Evolutionary conservation across 2,113 vertebrate genomes (phyloP), one percentile per base, ranked within the genome.

Genomic region (Spermophilus dauricus): DNA sequence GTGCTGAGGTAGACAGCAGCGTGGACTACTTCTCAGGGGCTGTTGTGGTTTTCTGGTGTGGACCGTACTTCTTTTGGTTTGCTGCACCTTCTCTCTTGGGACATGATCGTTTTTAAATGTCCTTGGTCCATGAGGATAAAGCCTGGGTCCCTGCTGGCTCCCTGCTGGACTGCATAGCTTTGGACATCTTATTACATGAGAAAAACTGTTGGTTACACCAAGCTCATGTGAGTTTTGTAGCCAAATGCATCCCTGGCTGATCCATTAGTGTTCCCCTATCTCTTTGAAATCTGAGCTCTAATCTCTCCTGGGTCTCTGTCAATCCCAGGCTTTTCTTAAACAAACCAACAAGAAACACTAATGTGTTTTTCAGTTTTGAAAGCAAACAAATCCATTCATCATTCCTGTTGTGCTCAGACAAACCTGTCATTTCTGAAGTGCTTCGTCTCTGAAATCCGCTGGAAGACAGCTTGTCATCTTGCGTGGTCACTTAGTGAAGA

Each of bases 61-160:
- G 61, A 45, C 9, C 1, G 37, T 3, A 9, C 4, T 2, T 13
- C 34, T 39, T n/a, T 18, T 8, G 2, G 4, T 13, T 48, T 13
- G 26, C 28, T 28, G 77, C 24, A 26, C 17, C 39, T 73, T 63
- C 53, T 28, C 3, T 8, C 51, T 51, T 48, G 26, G 20, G 5
- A 17, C 69, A 2, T 48, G 34, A 13, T 28, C 20, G 16, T 69
- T 75, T 82, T 53, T 4, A n/a, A 61, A 32, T 48, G 14, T 32
- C 48, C 20, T 39, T 3, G 30, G 30, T 16, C 4, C 24, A 11
- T 2, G 13, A 84, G 34, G 34, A 26, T 18, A 26, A 18, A 56
- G 0, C 58, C 37, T 53, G 24, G 1, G 39, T 42, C 56, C 5
- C 77, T 56, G n/a, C 5, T 18, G 2, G 10, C 39, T 51, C 32